phyloP scores from a whole-genome alignment of 2,888 invertebrate genomes.

The Hemithea aestivaria region DNA sequence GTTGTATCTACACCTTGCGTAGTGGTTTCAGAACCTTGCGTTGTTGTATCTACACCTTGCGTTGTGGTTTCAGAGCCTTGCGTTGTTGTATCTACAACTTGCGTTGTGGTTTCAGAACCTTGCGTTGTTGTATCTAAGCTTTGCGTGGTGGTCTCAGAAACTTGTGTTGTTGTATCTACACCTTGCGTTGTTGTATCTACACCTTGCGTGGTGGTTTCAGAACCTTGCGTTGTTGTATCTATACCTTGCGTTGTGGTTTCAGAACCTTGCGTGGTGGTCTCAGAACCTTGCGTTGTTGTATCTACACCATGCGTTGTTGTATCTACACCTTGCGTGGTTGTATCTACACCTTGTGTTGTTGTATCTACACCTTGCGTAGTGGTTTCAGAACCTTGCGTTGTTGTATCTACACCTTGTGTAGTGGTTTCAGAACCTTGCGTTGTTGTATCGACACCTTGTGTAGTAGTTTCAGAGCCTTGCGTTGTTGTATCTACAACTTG shows the following conservation, averaged over 20 bases:
- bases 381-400: constrained; percentile 4
- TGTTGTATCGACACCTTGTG: background rate
- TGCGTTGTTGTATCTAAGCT: background rate
- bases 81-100: background rate
- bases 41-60: constrained; percentile 7
- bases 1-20: background rate
- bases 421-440: background rate
- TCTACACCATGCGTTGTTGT: background rate
- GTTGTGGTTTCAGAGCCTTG: background rate
- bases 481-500: background rate
- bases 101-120: constrained; percentile 8
- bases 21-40: background rate
- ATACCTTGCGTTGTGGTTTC: background rate
- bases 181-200: background rate
- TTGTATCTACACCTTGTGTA: constrained; percentile 4
- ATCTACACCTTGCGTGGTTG: background rate
- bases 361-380: background rate
- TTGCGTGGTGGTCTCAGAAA: constrained; percentile 8
- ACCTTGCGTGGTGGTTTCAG: background rate
- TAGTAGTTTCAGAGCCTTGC: constrained; percentile 7
- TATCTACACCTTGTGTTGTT: background rate
- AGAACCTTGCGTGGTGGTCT: background rate
- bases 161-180: constrained; percentile 3
- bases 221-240: constrained; percentile 1
- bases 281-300: background rate